Evolutionary conservation across 2,113 vertebrate species (phyloP), one percentile per base, ranked within the genome.

Genomic region (Apeltes quadracus): DNA sequence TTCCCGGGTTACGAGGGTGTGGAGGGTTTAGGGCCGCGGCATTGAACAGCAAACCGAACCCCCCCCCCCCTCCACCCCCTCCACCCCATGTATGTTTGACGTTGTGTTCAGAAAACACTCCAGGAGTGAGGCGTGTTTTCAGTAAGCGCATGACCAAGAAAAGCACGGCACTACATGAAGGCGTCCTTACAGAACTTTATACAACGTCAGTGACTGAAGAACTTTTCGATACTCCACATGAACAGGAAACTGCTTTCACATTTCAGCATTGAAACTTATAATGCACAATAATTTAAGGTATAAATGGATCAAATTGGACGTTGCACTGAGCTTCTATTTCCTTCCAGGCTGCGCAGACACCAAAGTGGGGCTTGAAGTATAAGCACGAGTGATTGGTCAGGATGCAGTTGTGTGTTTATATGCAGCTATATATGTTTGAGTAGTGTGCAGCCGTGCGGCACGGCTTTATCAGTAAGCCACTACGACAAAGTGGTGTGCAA

Each of bases 1-100:
- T 25, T 20, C 5, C 20, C 29, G 23, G 80, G 76, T 84, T 72
- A 81, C 56, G 11, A 27, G 72, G 43, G 65, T 69, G 59, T 62
- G 44, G 56, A 71, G 23, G 54, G 61, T 57, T 82, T 44, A 76
- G 69, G 55, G 81, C 10, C 27, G 23, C 16, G 2, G 20, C 59
- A 34, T 55, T 70, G 61, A 50, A 62, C 36, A 39, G 64, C 64
- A 38, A 34, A 34, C 32, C 29, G 29, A 5, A 38, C 0, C n/a
- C n/a, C n/a, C n/a, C n/a, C n/a, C n/a, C n/a, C n/a, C n/a, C n/a
- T n/a, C n/a, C n/a, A n/a, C n/a, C n/a, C n/a, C n/a, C n/a, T n/a
- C n/a, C n/a, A n/a, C n/a, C 1, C 18, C 3, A 41, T 54, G 16
- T 12, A 34, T 18, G 22, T 61, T 54, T 69, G 22, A 59, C 43